phyloP scores from a whole-genome alignment of 2,888 invertebrate species.

The Lasioglossum calceatum region DNA sequence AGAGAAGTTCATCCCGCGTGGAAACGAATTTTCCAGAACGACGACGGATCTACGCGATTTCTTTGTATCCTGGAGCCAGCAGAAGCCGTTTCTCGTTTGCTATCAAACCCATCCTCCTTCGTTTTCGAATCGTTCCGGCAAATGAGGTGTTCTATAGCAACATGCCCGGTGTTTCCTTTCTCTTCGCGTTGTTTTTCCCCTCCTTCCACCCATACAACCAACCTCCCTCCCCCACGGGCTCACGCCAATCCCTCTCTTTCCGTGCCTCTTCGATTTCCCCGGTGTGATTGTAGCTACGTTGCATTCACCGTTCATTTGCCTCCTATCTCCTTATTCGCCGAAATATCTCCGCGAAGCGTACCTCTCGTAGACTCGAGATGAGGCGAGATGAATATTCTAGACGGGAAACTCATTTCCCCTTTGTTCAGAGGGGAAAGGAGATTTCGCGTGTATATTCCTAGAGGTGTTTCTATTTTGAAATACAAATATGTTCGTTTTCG shows the following conservation, averaged over 20 bases:
- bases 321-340: conserved; percentile 58
- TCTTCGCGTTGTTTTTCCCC: conserved; percentile 43
- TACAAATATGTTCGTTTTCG: conserved; percentile 14
- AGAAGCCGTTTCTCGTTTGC: conserved; percentile 55
- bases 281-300: conserved; percentile 55
- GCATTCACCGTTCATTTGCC: conserved; percentile 66
- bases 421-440: not conserved
- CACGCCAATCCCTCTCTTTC: conserved; percentile 21
- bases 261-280: conserved; percentile 56
- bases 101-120: conserved; percentile 52
- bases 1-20: not conserved
- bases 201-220: conserved; percentile 9
- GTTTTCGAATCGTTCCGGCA: conserved; percentile 54
- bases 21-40: conserved; percentile 18
- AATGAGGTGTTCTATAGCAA: conserved; percentile 56
- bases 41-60: conserved; percentile 46
- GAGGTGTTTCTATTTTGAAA: conserved; percentile 5
- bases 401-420: conserved; percentile 60
- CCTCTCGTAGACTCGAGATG: conserved; percentile 36
- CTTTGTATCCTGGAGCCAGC: conserved; percentile 16
- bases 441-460: conserved; percentile 29
- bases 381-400: conserved; percentile 63
- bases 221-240: not conserved
- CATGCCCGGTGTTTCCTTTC: conserved; percentile 39
- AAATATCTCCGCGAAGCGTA: conserved; percentile 57